A percentile compares a stretch with the other conserved stretches of the same genome.
phyloP scores from a whole-genome alignment of 2,113 vertebrate species.

The Pelobates fuscus region DNA sequence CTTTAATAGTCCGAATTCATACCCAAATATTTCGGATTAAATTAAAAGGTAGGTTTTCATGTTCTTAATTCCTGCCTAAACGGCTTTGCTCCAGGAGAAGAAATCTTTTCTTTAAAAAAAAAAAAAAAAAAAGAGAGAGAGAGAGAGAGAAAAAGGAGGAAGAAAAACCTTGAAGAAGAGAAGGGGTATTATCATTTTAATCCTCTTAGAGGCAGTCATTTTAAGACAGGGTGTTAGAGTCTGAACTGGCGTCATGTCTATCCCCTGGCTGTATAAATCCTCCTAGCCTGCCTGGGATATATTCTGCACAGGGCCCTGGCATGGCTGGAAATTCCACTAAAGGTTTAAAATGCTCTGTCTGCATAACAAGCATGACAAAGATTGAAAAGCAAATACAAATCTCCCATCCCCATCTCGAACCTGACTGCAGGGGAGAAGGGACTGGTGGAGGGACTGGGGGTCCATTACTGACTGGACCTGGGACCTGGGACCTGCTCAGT shows the following conservation, averaged over 20 bases:
- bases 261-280: slow-evolving; percentile 73
- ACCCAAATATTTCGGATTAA: slow-evolving; percentile 83
- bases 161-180: slow-evolving; percentile 87
- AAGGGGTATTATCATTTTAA: slow-evolving; percentile 98
- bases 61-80: slow-evolving; percentile 98
- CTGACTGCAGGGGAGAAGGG: background rate
- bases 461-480: too few relatives aligned
- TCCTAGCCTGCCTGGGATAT: slow-evolving; percentile 68
- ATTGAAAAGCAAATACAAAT: slow-evolving; percentile 74
- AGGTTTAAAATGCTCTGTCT: slow-evolving; percentile 71
- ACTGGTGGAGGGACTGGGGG: too few relatives aligned
- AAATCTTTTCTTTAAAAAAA: slow-evolving; percentile 92
- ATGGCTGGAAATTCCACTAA: slow-evolving; percentile 77
- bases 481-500: too few relatives aligned
- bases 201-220: slow-evolving; percentile 98
- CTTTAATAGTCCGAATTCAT: slow-evolving; percentile 64
- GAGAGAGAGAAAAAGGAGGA: too few relatives aligned
- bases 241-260: slow-evolving; percentile 90
- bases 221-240: slow-evolving; percentile 88
- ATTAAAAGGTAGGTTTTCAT: slow-evolving; percentile 73
- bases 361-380: slow-evolving; percentile 75
- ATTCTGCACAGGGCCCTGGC: slow-evolving; percentile 73
- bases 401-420: slow-evolving; percentile 53
- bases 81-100: slow-evolving; percentile 95
- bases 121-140: too few relatives aligned